These are phyloP conservation scores for Chrysolina haemoptera DNA, from an alignment of 2,888 invertebrate genomes.

Conservation along the genomic window DNA sequence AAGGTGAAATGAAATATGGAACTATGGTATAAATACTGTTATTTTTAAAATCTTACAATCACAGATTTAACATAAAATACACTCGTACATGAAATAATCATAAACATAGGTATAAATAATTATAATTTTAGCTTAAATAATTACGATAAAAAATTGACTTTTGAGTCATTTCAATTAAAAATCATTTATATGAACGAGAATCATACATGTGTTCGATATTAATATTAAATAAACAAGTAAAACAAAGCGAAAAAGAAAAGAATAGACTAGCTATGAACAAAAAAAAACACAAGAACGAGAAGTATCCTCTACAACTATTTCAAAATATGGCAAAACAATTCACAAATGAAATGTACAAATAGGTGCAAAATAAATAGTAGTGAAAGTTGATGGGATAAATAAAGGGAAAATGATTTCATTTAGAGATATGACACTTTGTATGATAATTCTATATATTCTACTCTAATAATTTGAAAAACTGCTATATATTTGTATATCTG, in stretches of 20 bases:
- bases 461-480: slow-evolving; percentile 50
- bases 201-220: slow-evolving; percentile 44
- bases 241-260: slow-evolving; percentile 48
- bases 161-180: slow-evolving; percentile 50
- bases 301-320: slow-evolving; percentile 51
- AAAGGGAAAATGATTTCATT: slow-evolving; percentile 47
- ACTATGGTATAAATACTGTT: slow-evolving; percentile 62
- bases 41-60: slow-evolving; percentile 65
- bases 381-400: slow-evolving; percentile 53
- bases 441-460: slow-evolving; percentile 52
- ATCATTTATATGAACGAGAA: slow-evolving; percentile 63
- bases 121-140: slow-evolving; percentile 54
- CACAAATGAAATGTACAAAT: slow-evolving; percentile 61
- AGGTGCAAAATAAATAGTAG: slow-evolving; percentile 57
- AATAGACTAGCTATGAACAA: slow-evolving; percentile 64
- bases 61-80: slow-evolving; percentile 67
- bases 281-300: slow-evolving; percentile 53
- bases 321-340: slow-evolving; percentile 66
- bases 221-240: slow-evolving; percentile 53
- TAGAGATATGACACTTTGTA: slow-evolving; percentile 57
- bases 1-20: slow-evolving; percentile 17
- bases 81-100: slow-evolving; percentile 59
- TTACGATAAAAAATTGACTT: slow-evolving; percentile 51
- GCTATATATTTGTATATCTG: slow-evolving; percentile 51
- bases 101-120: slow-evolving; percentile 57